phyloP scores from a whole-genome alignment of 1,140 invertebrate genomes.

The Bombus vancouverensis region DNA sequence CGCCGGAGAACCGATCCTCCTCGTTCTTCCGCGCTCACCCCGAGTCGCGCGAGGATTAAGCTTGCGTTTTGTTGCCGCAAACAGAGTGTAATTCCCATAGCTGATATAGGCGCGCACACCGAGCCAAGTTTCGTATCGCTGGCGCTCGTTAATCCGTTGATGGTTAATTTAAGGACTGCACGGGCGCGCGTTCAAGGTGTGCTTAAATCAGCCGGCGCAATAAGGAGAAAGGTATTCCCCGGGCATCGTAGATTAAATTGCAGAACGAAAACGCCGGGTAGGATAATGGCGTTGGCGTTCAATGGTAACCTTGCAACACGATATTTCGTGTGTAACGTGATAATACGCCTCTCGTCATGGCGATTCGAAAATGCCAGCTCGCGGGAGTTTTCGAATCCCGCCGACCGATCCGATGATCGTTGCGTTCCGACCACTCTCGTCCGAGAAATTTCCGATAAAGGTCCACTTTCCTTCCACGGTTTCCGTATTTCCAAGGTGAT shows the following conservation, averaged over 20 bases:
- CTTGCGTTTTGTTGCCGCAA: constrained; percentile 45
- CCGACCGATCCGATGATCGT: too few species aligned
- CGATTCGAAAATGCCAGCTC: constrained; percentile 19
- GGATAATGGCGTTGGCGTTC: constrained; percentile 38
- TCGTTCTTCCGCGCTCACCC: neutral
- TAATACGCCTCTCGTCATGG: constrained; percentile 21
- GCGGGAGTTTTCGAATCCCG: neutral
- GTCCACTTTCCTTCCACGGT: too few species aligned
- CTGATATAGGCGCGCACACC: neutral
- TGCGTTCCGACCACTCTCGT: too few species aligned
- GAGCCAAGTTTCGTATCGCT: neutral
- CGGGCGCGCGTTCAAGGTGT: constrained; percentile 37
- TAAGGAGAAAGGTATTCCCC: constrained; percentile 17
- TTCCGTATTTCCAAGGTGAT: too few species aligned
- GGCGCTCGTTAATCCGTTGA: constrained; percentile 52
- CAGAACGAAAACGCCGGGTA: constrained; percentile 27
- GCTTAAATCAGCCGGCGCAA: constrained; percentile 45
- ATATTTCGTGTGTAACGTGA: constrained; percentile 36
- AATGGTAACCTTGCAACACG: constrained; percentile 36
- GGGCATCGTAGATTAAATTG: constrained; percentile 45
- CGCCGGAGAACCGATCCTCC: neutral
- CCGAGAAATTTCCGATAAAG: too few species aligned
- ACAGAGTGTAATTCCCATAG: constrained; percentile 44
- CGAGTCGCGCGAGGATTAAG: constrained; percentile 37
- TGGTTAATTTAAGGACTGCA: constrained; percentile 49